These are phyloP conservation scores for Tuta absoluta DNA, from an alignment of 2,888 invertebrate genomes.

Conservation along the genomic window DNA sequence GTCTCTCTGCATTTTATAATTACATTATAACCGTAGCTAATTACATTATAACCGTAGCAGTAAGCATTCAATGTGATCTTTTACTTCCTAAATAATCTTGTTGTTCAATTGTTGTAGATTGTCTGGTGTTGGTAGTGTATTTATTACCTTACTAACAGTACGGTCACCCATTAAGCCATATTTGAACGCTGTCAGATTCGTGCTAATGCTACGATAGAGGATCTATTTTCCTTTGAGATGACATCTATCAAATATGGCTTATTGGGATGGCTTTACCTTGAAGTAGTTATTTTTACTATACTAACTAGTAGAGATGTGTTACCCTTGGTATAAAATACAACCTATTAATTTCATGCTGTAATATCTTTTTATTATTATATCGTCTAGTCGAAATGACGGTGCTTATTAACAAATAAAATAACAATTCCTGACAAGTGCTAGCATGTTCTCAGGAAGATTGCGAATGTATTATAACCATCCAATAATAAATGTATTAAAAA, in stretches of 20 bases:
- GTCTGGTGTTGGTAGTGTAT: not conserved
- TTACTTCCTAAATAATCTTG: slow-evolving; percentile 12
- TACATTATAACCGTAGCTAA: no score
- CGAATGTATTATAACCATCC: no score
- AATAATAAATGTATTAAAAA: not conserved
- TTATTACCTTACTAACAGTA: no score
- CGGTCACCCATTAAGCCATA: no score
- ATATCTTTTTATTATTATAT: not conserved
- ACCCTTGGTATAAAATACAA: not conserved
- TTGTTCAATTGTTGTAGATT: not conserved
- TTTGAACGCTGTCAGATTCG: no score
- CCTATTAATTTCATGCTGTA: not conserved
- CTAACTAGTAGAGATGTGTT: not conserved
- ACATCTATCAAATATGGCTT: no score
- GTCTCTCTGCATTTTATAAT: slow-evolving; percentile 3
- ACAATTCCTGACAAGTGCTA: not conserved
- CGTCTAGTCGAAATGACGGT: slow-evolving; percentile 28
- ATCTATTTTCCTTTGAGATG: no score
- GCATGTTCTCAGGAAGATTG: not conserved
- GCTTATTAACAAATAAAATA: slow-evolving; percentile 26
- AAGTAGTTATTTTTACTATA: not conserved
- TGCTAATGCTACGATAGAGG: no score
- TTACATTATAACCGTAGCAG: slow-evolving; percentile 12
- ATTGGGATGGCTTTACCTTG: not conserved
- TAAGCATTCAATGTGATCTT: slow-evolving; percentile 15